Percentiles rank a stretch among this genome's conserved stretches.
These are phyloP conservation scores for Vanessa tameamea DNA, from an alignment of 1,140 invertebrate species.

Conservation along the genomic window DNA sequence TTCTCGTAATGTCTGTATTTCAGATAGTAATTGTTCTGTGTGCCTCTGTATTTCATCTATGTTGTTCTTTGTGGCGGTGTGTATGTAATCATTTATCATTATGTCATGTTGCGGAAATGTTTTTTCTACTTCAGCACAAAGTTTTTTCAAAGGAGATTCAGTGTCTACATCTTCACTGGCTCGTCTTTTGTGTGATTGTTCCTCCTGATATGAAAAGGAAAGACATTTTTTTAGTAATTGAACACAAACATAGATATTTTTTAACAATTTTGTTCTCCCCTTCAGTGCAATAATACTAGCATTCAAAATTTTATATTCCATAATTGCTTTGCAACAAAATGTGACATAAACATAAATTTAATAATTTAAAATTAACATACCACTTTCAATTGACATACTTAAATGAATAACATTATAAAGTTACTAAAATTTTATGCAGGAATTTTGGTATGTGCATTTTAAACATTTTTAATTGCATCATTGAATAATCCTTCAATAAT, in stretches of 20 bases:
- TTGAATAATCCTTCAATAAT: too few species aligned
- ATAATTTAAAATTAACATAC: too few species aligned
- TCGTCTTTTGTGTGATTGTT: conserved; percentile 59
- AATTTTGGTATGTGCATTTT: too few species aligned
- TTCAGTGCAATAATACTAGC: too few species aligned
- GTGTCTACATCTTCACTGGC: conserved; percentile 67
- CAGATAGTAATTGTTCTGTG: conserved; percentile 82
- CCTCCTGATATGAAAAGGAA: conserved; percentile 51
- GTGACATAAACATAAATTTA: too few species aligned
- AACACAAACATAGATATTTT: too few species aligned
- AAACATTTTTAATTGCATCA: too few species aligned
- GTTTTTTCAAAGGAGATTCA: conserved; percentile 77
- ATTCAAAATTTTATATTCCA: neutral
- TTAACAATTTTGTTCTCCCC: neutral
- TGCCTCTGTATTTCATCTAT: conserved; percentile 82
- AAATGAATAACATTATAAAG: too few species aligned
- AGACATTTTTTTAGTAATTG: neutral
- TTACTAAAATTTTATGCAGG: too few species aligned
- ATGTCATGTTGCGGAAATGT: conserved; percentile 81
- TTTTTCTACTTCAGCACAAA: conserved; percentile 80
- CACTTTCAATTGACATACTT: too few species aligned
- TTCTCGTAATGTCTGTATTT: conserved; percentile 85
- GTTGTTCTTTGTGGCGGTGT: conserved; percentile 80
- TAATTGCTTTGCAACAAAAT: neutral
- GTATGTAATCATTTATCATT: conserved; percentile 83